These are phyloP conservation scores for Macrotis lagotis DNA, from an alignment of 2,113 vertebrate species.

Conservation along the genomic window DNA sequence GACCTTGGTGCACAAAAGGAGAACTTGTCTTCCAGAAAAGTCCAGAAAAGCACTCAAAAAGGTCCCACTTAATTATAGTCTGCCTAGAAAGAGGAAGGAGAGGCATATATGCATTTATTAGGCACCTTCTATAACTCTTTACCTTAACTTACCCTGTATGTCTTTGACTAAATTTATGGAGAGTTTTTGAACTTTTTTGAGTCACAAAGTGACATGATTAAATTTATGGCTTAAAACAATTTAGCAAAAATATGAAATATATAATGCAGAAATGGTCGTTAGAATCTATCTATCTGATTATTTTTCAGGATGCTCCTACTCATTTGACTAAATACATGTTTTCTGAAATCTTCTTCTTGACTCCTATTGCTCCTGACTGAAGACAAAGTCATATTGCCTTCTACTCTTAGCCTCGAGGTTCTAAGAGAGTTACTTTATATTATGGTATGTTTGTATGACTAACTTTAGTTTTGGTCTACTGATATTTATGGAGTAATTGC, in stretches of 20 bases:
- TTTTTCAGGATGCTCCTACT: background rate
- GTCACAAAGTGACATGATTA: background rate
- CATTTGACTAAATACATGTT: background rate
- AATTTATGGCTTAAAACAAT: background rate
- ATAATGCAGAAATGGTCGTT: background rate
- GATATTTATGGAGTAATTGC: background rate
- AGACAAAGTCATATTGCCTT: background rate
- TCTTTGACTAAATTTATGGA: background rate
- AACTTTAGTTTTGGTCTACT: background rate
- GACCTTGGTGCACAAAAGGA: no score
- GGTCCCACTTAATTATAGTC: background rate
- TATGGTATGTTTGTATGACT: background rate
- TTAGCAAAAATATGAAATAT: background rate
- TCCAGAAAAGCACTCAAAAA: no score
- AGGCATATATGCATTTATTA: background rate
- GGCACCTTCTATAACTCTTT: background rate
- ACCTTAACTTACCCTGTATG: background rate
- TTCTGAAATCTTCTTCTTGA: background rate
- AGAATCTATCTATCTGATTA: background rate
- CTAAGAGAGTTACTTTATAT: background rate
- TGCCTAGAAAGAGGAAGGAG: background rate
- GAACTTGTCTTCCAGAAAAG: no score
- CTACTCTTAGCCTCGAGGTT: background rate
- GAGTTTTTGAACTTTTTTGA: background rate
- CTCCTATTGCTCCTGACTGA: background rate